Evolutionary conservation across 2,888 invertebrate genomes (phyloP).

Genomic region (Seira sanloemensis): DNA sequence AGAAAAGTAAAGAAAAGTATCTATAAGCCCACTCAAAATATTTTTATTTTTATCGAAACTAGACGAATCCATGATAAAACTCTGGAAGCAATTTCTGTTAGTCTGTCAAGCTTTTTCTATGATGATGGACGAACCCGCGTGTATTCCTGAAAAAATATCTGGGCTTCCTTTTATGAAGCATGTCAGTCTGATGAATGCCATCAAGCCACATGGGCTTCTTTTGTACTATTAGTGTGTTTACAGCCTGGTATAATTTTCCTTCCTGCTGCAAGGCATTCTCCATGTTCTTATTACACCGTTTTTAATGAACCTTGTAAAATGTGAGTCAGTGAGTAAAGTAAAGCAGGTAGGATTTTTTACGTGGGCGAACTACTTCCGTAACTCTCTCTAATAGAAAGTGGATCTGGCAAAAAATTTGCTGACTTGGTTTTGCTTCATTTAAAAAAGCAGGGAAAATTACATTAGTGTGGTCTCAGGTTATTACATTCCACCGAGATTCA

Average conservation of each 20-base stretch:
- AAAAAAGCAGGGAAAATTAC: conserved; percentile 1
- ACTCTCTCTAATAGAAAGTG: background rate
- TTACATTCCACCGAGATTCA: background rate
- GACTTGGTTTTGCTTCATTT: conserved; percentile 7
- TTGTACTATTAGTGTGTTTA: conserved; percentile 20
- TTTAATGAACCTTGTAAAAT: conserved; percentile 58
- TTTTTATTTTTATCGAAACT: too few relatives aligned
- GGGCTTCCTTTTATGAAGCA: conserved; percentile 30
- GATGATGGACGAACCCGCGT: conserved; percentile 44
- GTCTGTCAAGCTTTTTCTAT: conserved; percentile 38
- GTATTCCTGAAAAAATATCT: conserved; percentile 11
- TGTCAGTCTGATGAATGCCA: background rate
- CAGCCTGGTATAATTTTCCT: conserved; percentile 27
- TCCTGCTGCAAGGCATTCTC: conserved; percentile 50
- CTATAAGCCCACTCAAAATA: too few relatives aligned
- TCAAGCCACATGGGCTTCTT: background rate
- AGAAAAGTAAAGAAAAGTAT: too few relatives aligned
- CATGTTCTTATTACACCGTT: conserved; percentile 53
- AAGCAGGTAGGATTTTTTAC: too few relatives aligned
- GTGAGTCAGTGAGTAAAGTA: conserved; percentile 30
- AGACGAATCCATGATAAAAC: too few relatives aligned
- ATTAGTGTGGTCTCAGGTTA: conserved; percentile 11
- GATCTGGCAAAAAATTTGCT: background rate
- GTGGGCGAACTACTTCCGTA: background rate
- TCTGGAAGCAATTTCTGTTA: too few relatives aligned